A percentile compares a stretch with the other conserved stretches of the same genome.
Conservation (phyloP, 2,113 vertebrate genomes). For the Mustelus asterias region DNA sequence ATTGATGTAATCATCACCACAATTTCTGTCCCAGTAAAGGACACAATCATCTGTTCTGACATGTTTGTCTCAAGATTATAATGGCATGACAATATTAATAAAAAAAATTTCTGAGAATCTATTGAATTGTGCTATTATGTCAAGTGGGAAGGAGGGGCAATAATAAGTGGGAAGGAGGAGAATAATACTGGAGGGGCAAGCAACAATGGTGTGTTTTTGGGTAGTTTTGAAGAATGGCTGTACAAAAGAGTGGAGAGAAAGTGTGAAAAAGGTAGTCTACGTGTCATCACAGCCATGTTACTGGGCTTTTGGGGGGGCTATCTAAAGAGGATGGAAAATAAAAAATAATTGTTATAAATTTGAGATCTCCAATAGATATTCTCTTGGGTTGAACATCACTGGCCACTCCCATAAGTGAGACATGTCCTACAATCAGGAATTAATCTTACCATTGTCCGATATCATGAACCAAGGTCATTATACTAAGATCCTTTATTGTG, state of each 20-base stretch:
- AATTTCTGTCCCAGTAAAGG: neutral
- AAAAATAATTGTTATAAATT: neutral
- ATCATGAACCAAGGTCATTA: neutral
- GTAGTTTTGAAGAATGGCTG: neutral
- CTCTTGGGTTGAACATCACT: neutral
- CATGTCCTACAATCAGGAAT: neutral
- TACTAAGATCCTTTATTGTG: neutral
- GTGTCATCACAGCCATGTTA: neutral
- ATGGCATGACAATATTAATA: neutral
- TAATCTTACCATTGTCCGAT: neutral
- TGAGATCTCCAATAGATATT: neutral
- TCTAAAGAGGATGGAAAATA: neutral
- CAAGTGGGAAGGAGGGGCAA: neutral
- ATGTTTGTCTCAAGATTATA: neutral
- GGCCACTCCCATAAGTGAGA: neutral
- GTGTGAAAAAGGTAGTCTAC: neutral
- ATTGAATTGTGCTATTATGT: neutral
- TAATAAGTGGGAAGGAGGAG: neutral
- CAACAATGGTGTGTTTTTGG: neutral
- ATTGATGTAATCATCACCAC: neutral
- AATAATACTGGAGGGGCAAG: neutral
- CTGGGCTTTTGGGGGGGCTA: neutral
- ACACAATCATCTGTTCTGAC: neutral
- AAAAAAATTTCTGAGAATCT: neutral
- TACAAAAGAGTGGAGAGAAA: neutral